Conservation (phyloP, 2,888 invertebrate species). For the Nasonia oneida region DNA sequence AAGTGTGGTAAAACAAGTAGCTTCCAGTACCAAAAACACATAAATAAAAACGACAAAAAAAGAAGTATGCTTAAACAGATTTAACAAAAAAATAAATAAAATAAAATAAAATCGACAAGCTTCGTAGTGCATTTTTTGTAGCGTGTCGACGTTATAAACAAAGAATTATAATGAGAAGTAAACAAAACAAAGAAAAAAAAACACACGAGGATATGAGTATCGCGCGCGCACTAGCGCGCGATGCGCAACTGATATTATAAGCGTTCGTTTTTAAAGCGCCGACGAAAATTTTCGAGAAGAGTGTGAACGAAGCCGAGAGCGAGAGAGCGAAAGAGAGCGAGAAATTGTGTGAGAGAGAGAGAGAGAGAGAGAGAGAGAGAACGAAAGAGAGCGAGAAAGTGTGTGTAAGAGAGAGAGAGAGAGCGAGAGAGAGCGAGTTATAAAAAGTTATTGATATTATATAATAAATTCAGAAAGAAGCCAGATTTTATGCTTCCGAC, state of each 20-base stretch:
- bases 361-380: no score
- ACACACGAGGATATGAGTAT: constrained; percentile 2
- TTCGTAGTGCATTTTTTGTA: constrained; percentile 62
- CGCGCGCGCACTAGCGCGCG: background rate
- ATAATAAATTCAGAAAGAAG: constrained; percentile 56
- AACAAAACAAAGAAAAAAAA: constrained; percentile 3
- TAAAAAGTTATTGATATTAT: constrained; percentile 44
- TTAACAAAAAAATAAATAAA: background rate
- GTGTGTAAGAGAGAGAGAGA: background rate
- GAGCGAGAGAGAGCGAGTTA: constrained; percentile 17
- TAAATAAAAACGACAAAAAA: constrained; percentile 57
- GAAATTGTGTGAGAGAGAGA: background rate
- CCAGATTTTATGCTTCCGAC: constrained; percentile 57
- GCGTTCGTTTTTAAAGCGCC: constrained; percentile 42
- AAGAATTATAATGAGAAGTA: constrained; percentile 12
- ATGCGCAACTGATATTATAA: background rate
- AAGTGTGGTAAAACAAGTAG: constrained; percentile 57
- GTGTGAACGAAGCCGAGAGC: background rate
- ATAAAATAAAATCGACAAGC: constrained; percentile 53
- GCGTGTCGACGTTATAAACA: constrained; percentile 55
- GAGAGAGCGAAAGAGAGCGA: background rate
- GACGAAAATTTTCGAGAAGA: background rate
- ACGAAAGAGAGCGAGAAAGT: no score
- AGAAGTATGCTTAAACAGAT: constrained; percentile 51
- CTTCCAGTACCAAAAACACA: constrained; percentile 60